A percentile compares a stretch with the other conserved stretches of the same genome.
Evolutionary conservation across 2,888 invertebrate species (phyloP).

Genomic region (Muschampia plurimacula): DNA sequence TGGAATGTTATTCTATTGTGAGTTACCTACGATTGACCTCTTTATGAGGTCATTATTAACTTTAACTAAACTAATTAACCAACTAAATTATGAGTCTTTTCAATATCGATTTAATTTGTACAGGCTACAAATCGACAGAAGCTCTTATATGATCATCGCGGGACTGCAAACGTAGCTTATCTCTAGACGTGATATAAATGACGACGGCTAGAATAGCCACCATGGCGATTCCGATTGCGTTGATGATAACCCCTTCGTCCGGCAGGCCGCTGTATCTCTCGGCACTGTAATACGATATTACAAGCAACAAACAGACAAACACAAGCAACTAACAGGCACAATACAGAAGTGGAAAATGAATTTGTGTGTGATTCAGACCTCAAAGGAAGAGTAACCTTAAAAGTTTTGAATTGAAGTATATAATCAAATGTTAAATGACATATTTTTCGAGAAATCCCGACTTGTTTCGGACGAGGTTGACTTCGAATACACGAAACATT

Average conservation of each 20-base stretch:
- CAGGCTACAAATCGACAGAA: constrained; percentile 83
- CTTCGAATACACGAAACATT: too few relatives aligned
- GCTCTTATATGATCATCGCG: constrained; percentile 80
- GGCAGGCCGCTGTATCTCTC: constrained; percentile 85
- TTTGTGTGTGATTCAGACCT: neutral
- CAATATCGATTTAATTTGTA: constrained; percentile 6
- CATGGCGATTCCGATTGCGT: constrained; percentile 88
- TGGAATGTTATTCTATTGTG: neutral
- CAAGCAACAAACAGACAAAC: constrained; percentile 58
- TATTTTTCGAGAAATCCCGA: too few relatives aligned
- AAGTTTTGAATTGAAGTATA: too few relatives aligned
- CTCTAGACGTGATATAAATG: constrained; percentile 87
- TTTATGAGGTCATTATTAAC: neutral
- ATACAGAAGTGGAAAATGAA: constrained; percentile 39
- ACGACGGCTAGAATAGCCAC: constrained; percentile 88
- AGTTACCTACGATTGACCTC: neutral
- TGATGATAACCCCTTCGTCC: constrained; percentile 89
- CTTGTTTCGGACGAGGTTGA: too few relatives aligned
- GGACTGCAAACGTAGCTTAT: constrained; percentile 83
- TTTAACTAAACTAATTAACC: too few relatives aligned
- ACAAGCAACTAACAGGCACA: constrained; percentile 41
- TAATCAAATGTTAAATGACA: too few relatives aligned
- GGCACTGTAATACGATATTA: constrained; percentile 74
- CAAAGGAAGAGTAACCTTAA: constrained; percentile 8
- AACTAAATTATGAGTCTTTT: neutral